A percentile compares a stretch with the other conserved stretches of the same genome.
These are phyloP conservation scores for Nipponia nippon DNA, from an alignment of 2,113 vertebrate species.

Conservation along the genomic window DNA sequence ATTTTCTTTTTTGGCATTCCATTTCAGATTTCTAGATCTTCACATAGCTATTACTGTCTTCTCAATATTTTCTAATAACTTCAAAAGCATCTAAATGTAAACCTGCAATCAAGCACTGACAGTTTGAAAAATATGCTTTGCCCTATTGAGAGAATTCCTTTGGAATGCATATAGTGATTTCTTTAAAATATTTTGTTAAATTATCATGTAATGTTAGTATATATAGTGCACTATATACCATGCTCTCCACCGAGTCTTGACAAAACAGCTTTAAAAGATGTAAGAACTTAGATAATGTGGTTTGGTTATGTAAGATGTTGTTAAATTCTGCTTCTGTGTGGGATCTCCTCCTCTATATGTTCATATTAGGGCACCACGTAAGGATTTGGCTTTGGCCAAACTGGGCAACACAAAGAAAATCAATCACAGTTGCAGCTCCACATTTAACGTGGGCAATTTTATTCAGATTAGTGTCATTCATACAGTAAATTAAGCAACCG, in stretches of 20 bases:
- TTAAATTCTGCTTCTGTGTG: not conserved
- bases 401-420: not conserved
- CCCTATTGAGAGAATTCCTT: not conserved
- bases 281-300: not conserved
- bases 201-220: not conserved
- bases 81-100: not conserved
- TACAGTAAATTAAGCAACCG: not conserved
- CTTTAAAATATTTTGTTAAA: not conserved
- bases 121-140: not conserved
- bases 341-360: not conserved
- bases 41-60: not conserved
- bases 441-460: not conserved
- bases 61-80: not conserved
- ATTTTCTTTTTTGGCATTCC: not conserved
- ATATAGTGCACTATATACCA: not conserved
- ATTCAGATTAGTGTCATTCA: not conserved
- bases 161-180: not conserved
- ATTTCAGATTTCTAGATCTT: not conserved
- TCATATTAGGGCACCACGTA: not conserved
- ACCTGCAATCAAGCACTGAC: not conserved
- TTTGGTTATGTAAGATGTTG: not conserved
- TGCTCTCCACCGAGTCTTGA: not conserved
- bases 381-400: not conserved
- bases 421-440: not conserved
- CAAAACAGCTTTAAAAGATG: not conserved